Conservation (phyloP, 1,140 invertebrate species). For the Papilio machaon region DNA sequence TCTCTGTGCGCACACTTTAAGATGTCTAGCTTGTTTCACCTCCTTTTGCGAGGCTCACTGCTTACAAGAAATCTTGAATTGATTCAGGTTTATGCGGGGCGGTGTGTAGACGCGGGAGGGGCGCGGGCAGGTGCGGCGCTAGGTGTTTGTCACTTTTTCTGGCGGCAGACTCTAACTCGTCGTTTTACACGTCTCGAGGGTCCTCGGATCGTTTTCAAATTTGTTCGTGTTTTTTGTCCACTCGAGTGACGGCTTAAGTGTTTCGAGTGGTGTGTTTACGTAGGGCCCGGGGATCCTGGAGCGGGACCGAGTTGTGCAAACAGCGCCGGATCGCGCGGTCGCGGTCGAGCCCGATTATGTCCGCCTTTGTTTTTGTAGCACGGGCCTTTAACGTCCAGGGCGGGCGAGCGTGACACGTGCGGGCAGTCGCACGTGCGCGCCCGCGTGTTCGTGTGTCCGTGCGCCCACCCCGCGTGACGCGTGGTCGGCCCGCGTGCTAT, state of each 20-base stretch:
- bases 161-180: slow-evolving; percentile 52
- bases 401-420: slow-evolving; percentile 22
- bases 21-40: not conserved
- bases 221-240: slow-evolving; percentile 69
- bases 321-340: slow-evolving; percentile 30
- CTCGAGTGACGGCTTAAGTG: slow-evolving; percentile 72
- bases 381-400: slow-evolving; percentile 2
- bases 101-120: not conserved
- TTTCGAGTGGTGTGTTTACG: slow-evolving; percentile 75
- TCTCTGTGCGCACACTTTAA: not conserved
- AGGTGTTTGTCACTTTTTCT: slow-evolving; percentile 58
- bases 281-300: slow-evolving; percentile 58
- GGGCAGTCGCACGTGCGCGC: slow-evolving; percentile 19
- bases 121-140: slow-evolving; percentile 56
- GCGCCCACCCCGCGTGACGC: slow-evolving; percentile 20
- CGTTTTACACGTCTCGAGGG: slow-evolving; percentile 72
- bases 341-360: slow-evolving; percentile 2
- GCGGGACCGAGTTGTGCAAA: slow-evolving; percentile 51
- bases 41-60: not conserved
- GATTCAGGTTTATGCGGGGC: not conserved
- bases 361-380: not conserved
- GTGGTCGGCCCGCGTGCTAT: slow-evolving; percentile 1
- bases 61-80: not conserved
- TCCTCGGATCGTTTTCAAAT: slow-evolving; percentile 68
- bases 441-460: not conserved